A percentile compares a stretch with the other conserved stretches of the same genome.
Evolutionary conservation across 2,888 invertebrate genomes (phyloP).

Genomic region (Anagyrus pseudococci): DNA sequence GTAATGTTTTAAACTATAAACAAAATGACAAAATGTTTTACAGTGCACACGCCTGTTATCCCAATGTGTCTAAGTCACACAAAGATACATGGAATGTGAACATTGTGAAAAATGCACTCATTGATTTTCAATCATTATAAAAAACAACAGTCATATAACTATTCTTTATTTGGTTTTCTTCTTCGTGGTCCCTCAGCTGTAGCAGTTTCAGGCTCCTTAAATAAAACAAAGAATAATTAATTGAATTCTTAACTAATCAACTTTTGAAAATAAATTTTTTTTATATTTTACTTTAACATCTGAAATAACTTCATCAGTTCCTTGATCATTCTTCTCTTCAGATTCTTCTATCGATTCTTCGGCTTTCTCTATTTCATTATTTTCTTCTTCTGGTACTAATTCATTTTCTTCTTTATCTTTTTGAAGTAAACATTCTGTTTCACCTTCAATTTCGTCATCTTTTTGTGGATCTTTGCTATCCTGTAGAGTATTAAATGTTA

Average conservation of each 20-base stretch:
- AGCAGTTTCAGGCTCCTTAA: slow-evolving; percentile 46
- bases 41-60: slow-evolving; percentile 13
- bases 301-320: slow-evolving; percentile 39
- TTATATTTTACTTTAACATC: slow-evolving; percentile 20
- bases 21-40: slow-evolving; percentile 24
- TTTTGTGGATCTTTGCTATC: slow-evolving; percentile 65
- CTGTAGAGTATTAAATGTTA: too few relatives aligned
- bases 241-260: neutral
- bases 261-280: neutral
- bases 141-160: slow-evolving; percentile 38
- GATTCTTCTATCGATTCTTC: slow-evolving; percentile 49
- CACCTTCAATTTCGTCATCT: slow-evolving; percentile 58
- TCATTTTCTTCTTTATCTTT: slow-evolving; percentile 50
- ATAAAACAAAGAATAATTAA: slow-evolving; percentile 19
- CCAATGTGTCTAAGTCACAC: slow-evolving; percentile 14
- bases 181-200: slow-evolving; percentile 57
- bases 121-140: slow-evolving; percentile 29
- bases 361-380: slow-evolving; percentile 40
- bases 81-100: slow-evolving; percentile 35
- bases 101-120: slow-evolving; percentile 33
- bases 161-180: slow-evolving; percentile 60
- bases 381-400: slow-evolving; percentile 49
- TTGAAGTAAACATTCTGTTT: slow-evolving; percentile 31
- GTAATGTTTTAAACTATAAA: slow-evolving; percentile 25
- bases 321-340: slow-evolving; percentile 44